Conservation (phyloP, 2,888 invertebrate genomes). For the Micropterix aruncella region DNA sequence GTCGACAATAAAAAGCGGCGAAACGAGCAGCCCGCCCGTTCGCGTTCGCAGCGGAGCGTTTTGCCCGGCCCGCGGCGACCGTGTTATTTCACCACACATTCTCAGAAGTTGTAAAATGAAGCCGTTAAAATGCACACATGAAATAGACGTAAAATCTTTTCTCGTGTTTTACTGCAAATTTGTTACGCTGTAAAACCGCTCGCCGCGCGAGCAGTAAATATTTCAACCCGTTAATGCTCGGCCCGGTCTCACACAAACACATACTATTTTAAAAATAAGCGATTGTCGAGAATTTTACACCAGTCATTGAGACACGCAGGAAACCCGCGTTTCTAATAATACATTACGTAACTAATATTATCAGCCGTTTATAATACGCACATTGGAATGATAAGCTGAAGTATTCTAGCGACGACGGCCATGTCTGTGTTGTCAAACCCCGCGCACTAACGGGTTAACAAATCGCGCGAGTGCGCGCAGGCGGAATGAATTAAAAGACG, state of each 20-base stretch:
- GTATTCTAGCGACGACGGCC: no score
- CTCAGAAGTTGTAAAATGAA: neutral
- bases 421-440: no score
- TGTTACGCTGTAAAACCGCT: neutral
- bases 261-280: no score
- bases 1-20: conserved; percentile 6
- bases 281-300: no score
- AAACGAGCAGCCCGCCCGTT: conserved; percentile 6
- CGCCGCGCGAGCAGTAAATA: neutral
- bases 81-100: neutral
- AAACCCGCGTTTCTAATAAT: no score
- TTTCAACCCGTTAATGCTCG: no score
- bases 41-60: conserved; percentile 6
- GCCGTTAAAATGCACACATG: neutral
- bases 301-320: no score
- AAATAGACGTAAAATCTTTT: neutral
- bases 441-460: neutral
- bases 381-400: no score
- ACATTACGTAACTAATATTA: no score
- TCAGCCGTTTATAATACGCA: no score
- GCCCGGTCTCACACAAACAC: no score
- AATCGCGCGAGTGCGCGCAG: neutral
- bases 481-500: neutral
- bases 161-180: neutral
- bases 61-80: neutral